Evolutionary conservation across 2,797 vertebrate genomes (phyloP).

Genomic region (Mergus octosetaceus): DNA sequence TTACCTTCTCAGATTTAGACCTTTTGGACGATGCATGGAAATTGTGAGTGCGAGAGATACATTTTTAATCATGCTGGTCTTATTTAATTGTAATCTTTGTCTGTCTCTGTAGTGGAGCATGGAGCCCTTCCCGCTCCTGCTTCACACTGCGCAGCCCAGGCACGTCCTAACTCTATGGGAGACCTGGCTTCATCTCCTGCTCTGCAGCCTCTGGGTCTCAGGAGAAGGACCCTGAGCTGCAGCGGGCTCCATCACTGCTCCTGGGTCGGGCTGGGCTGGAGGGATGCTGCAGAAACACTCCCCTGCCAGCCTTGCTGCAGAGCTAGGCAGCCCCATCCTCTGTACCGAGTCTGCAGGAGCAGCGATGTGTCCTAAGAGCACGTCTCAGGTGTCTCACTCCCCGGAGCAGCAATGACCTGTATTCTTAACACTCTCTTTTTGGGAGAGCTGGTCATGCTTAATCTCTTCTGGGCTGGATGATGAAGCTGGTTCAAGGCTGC

Average conservation of each 20-base stretch:
- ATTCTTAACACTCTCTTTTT: background rate
- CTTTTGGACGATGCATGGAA: slow-evolving; percentile 18
- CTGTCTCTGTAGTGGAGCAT: background rate
- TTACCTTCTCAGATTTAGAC: slow-evolving; percentile 34
- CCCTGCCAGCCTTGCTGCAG: too few relatives aligned
- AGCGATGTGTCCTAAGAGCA: background rate
- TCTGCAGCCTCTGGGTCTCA: background rate
- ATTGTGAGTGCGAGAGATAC: background rate
- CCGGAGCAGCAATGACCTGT: background rate
- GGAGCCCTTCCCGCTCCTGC: background rate
- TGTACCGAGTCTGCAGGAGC: background rate
- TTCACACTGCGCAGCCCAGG: background rate
- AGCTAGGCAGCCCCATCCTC: background rate
- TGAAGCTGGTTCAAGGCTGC: background rate
- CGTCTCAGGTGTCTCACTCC: background rate
- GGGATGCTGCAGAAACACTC: too few relatives aligned
- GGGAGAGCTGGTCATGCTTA: background rate
- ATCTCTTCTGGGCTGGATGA: background rate
- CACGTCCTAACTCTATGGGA: background rate
- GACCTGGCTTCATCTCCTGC: background rate
- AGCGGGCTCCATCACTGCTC: background rate
- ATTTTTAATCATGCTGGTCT: background rate
- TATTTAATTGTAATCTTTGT: background rate
- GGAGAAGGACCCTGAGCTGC: background rate
- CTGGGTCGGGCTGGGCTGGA: too few relatives aligned